A percentile compares a stretch with the other conserved stretches of the same genome.
These are phyloP conservation scores for Elysia crispata DNA, from an alignment of 2,888 invertebrate species.

Conservation along the genomic window DNA sequence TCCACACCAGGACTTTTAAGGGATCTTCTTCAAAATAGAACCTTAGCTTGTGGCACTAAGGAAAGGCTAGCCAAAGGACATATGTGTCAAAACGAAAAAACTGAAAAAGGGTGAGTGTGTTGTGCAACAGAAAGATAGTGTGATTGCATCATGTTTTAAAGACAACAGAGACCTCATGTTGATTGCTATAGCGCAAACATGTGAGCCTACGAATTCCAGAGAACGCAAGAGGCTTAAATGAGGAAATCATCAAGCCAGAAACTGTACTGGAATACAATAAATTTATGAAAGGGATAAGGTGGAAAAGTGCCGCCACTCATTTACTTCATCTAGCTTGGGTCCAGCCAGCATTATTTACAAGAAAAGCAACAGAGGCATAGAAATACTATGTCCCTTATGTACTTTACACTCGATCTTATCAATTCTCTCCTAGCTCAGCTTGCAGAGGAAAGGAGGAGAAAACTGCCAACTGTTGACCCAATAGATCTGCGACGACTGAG, in stretches of 20 bases:
- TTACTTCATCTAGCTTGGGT: background rate
- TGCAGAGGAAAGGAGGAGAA: background rate
- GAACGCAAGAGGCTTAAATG: background rate
- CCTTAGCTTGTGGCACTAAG: conserved; percentile 3
- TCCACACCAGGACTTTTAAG: background rate
- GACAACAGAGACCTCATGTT: too few relatives aligned
- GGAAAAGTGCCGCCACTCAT: background rate
- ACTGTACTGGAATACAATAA: conserved; percentile 4
- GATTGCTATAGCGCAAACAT: too few relatives aligned
- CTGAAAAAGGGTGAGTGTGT: background rate
- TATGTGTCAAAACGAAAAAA: background rate
- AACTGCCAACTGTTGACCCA: background rate
- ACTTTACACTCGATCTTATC: background rate
- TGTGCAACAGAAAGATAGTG: too few relatives aligned
- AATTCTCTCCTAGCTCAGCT: background rate
- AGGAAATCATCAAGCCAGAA: background rate
- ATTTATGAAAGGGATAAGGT: background rate
- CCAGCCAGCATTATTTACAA: background rate
- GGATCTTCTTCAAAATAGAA: background rate
- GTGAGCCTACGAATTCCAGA: too few relatives aligned
- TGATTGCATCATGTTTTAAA: too few relatives aligned
- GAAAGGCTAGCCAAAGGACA: background rate
- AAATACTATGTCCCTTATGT: background rate
- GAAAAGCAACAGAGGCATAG: background rate
- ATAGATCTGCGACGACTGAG: background rate